Evolutionary conservation across 2,797 vertebrate species (phyloP), one percentile per base, ranked within the genome.

Genomic region (Perodicticus potto): DNA sequence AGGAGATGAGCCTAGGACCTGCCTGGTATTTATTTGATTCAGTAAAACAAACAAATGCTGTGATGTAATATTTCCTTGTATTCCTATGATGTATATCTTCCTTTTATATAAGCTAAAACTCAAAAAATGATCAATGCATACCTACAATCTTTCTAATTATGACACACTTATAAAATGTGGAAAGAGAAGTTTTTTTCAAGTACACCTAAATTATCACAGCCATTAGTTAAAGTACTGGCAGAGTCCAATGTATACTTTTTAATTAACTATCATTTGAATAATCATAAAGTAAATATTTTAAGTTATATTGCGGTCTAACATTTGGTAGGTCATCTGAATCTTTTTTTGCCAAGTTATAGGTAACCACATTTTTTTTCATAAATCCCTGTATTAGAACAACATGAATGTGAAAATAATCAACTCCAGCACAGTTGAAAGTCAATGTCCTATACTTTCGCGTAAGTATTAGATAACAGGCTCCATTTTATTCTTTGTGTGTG

Each of bases 231-330:
- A 92, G 69, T 55, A 25, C 1, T 86, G 27, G 14, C 69, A 7
- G 40, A 55, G 93, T 63, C 43, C 27, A 86, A 9, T 49, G 4
- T 7, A 23, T 88, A 6, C 29, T 3, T 78, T 89, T 86, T 88
- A 77, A 53, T 67, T 43, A n/a, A n/a, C 2, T 53, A 34, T 90
- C 2, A 65, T 70, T 93, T 29, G 93, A 69, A 63, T 53, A 80
- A 49, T 83, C 13, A 78, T 65, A 82, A 40, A 61, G 9, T 34
- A 61, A 72, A 32, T 69, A 85, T 78, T 92, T 95, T n/a, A 92
- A 81, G 63, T 63, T 73, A 57, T 19, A 32, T 13, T 87, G 55
- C 20, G 34, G 1, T 29, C 16, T 37, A 81, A 45, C 5, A 53
- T 10, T 92, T 82, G 16, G 16, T 22, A 77, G 10, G 37, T 69